Conservation (phyloP, 2,888 invertebrate genomes). For the Petrolisthes cinctipes region DNA sequence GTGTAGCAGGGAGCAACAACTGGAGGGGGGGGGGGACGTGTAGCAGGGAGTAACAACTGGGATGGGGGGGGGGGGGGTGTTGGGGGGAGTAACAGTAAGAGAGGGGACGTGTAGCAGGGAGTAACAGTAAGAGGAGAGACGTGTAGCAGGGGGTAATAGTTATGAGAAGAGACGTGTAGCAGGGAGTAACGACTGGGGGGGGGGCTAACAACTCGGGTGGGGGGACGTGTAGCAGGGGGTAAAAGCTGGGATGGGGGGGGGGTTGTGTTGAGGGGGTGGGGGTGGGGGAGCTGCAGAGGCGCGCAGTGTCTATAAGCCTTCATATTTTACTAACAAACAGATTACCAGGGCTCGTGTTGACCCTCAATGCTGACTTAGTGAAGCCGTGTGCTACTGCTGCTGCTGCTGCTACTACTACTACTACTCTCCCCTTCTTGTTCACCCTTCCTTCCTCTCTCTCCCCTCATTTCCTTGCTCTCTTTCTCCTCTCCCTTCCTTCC, state of each 20-base stretch:
- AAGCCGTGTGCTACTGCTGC: neutral
- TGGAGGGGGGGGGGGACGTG: neutral
- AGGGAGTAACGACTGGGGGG: neutral
- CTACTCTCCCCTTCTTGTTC: neutral
- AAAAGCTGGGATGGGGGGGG: neutral
- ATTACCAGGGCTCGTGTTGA: neutral
- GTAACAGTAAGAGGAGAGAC: too few species aligned
- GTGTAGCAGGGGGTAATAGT: too few species aligned
- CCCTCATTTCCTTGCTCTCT: neutral
- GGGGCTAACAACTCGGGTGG: too few species aligned
- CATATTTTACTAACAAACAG: constrained; percentile 26
- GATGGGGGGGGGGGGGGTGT: neutral
- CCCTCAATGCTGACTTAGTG: constrained; percentile 6
- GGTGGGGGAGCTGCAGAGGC: neutral
- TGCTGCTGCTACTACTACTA: neutral
- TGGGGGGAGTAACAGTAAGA: neutral
- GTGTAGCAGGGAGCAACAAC: neutral
- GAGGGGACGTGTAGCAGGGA: neutral
- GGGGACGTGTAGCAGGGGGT: too few species aligned
- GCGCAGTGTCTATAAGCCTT: constrained; percentile 2
- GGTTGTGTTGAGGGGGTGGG: neutral
- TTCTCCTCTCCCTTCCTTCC: neutral
- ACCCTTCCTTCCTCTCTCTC: neutral
- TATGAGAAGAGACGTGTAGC: neutral
- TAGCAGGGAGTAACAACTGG: neutral